Conservation (phyloP, 2,888 invertebrate species). For the Orthosia incerta region DNA sequence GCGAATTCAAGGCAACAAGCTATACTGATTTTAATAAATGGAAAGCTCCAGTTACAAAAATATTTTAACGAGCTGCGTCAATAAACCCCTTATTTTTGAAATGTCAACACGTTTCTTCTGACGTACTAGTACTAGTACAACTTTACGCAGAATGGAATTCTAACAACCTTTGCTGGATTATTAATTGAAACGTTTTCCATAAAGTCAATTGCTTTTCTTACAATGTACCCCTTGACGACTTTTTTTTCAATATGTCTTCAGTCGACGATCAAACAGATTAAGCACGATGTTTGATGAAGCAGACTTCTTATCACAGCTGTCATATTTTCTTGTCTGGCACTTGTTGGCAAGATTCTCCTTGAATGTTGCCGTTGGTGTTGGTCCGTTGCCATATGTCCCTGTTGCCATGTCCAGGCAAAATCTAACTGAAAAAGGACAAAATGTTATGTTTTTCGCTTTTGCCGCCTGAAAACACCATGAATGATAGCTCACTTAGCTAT, state of each 20-base stretch:
- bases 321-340: neutral
- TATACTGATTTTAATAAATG: conserved; percentile 11
- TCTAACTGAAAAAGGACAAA: too few species aligned
- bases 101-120: neutral
- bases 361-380: too few species aligned
- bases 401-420: neutral
- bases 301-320: neutral
- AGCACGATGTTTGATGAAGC: neutral
- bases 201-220: neutral
- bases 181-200: neutral
- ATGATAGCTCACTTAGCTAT: neutral
- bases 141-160: neutral
- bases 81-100: neutral
- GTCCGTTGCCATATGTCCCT: too few species aligned
- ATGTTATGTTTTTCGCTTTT: neutral
- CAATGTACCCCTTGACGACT: too few species aligned
- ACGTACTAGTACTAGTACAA: neutral
- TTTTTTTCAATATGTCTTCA: neutral
- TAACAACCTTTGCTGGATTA: neutral
- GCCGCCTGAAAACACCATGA: neutral
- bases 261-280: neutral
- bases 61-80: conserved; percentile 22
- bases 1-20: neutral
- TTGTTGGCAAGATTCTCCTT: too few species aligned
- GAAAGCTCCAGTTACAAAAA: neutral